Percentiles rank a stretch among this genome's conserved stretches.
Conservation (phyloP, 2,888 invertebrate genomes). For the Chaitophorus viminalis region DNA sequence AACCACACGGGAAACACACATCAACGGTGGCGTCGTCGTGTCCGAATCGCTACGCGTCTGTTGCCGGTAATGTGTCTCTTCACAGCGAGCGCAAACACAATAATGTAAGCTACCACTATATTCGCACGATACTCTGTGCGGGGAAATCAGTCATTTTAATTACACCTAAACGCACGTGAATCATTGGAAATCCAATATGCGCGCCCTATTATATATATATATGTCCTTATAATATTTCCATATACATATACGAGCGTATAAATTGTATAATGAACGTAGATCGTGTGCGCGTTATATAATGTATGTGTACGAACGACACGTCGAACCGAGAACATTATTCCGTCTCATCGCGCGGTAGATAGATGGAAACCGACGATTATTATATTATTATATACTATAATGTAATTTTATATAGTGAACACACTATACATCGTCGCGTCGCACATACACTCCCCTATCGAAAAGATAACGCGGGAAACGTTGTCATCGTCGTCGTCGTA, state of each 20-base stretch:
- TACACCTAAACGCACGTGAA: conserved; percentile 4
- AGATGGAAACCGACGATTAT: conserved; percentile 31
- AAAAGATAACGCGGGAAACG: not conserved
- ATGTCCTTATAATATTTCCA: not conserved
- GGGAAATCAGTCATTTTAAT: conserved; percentile 22
- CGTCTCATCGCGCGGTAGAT: not conserved
- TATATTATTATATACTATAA: not conserved
- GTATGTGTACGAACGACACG: not conserved
- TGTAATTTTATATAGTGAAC: conserved; percentile 5
- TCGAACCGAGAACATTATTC: conserved; percentile 20
- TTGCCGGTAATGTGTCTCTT: not conserved
- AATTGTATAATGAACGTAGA: too few relatives aligned
- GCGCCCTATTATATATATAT: not conserved
- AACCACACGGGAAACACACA: too few relatives aligned
- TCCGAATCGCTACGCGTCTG: too few relatives aligned
- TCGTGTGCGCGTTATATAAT: not conserved
- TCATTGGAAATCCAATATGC: conserved; percentile 36
- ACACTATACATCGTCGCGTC: not conserved
- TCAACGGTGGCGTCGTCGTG: too few relatives aligned
- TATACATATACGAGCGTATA: not conserved
- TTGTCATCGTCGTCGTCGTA: too few relatives aligned
- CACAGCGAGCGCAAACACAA: not conserved
- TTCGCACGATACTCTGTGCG: not conserved
- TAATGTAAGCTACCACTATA: too few relatives aligned
- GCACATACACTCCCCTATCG: not conserved